Conservation (phyloP, 2,113 vertebrate species). For the Tragelaphus strepsiceros region DNA sequence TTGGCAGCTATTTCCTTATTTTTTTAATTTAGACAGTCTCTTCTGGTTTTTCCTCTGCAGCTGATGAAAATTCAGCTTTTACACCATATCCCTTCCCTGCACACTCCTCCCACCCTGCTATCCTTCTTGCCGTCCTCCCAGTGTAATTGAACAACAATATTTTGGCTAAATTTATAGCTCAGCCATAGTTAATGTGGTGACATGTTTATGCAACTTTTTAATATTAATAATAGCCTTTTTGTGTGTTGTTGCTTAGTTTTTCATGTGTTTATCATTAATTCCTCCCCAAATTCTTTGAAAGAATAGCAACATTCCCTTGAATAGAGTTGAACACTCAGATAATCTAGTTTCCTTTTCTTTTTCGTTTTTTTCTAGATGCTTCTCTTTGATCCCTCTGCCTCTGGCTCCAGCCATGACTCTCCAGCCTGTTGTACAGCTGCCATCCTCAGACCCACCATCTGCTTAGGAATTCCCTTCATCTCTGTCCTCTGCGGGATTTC, state of each 20-base stretch:
- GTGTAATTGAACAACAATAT: background rate
- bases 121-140: background rate
- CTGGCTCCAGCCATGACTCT: background rate
- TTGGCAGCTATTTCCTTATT: background rate
- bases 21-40: background rate
- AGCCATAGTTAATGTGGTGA: background rate
- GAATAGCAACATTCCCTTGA: background rate
- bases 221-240: background rate
- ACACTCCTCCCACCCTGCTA: too few species aligned
- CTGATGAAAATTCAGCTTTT: background rate
- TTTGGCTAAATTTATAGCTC: background rate
- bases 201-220: background rate
- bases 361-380: background rate
- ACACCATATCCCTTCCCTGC: background rate
- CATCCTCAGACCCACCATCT: background rate
- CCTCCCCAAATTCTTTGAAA: background rate
- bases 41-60: background rate
- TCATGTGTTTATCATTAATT: background rate
- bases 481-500: background rate
- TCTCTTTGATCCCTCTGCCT: background rate
- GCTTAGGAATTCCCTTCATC: background rate
- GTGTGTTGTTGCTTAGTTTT: background rate
- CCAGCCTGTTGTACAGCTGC: background rate
- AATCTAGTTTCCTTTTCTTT: background rate
- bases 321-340: background rate